Percentiles rank a stretch among this genome's conserved stretches.
phyloP scores from a whole-genome alignment of 2,797 vertebrate species.

The Nasua narica region DNA sequence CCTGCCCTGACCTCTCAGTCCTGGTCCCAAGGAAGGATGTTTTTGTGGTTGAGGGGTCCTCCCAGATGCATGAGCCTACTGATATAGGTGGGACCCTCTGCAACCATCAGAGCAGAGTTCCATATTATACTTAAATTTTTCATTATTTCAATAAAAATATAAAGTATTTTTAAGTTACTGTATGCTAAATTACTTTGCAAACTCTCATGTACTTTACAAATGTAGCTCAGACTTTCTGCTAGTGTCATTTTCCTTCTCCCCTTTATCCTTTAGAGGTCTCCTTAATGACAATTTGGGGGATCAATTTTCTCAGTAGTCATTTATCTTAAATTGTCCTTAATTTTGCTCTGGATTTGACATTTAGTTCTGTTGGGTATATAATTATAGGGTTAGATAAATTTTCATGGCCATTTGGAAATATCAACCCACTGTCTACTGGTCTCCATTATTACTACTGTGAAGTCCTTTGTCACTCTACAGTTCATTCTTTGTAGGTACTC shows the following conservation, averaged over 20 bases:
- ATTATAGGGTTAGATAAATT: neutral
- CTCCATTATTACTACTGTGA: neutral
- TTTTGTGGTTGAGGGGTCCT: neutral
- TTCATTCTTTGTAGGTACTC: neutral
- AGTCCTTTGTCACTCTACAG: neutral
- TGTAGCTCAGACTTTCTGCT: neutral
- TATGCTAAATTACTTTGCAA: no score
- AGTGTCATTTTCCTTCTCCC: neutral
- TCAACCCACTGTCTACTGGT: neutral
- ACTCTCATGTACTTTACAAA: no score
- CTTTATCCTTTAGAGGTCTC: neutral
- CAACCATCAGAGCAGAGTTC: neutral
- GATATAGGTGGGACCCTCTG: rapidly evolving
- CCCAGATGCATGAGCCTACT: neutral
- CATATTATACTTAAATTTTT: no score
- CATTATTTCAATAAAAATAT: no score
- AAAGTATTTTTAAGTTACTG: no score
- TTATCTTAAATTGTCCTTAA: neutral
- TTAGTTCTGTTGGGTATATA: neutral
- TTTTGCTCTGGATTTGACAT: neutral
- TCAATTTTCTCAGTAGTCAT: neutral
- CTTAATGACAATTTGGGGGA: neutral
- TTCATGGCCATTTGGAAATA: neutral
- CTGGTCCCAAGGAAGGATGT: neutral
- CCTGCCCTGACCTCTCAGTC: neutral